Percentiles rank a stretch among this genome's conserved stretches.
Conservation (phyloP, 1,140 invertebrate genomes). For the Ceratosolen fusciceps region DNA sequence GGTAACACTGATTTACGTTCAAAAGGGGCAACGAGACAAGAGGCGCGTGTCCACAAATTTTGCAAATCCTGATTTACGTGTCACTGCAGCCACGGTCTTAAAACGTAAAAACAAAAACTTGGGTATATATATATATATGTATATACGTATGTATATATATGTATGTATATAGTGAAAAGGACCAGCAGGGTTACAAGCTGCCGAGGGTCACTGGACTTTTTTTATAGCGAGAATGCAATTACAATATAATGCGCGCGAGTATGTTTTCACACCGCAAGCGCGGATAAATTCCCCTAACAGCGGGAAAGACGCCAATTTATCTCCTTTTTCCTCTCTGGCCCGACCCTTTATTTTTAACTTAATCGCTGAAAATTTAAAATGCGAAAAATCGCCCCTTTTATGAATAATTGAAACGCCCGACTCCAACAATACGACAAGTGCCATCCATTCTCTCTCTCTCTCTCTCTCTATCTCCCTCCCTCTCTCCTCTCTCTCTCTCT, state of each 20-base stretch:
- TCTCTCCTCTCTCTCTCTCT: no score
- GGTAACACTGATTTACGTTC: constrained; percentile 40
- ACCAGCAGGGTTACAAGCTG: not conserved
- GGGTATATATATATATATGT: no score
- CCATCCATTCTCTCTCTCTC: no score
- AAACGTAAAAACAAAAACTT: constrained; percentile 7
- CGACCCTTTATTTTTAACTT: not conserved
- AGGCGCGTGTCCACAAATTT: constrained; percentile 40
- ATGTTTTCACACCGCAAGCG: not conserved
- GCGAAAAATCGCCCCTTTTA: not conserved
- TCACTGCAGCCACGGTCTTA: constrained; percentile 18
- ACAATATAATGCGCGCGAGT: constrained; percentile 32
- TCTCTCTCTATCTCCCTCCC: no score
- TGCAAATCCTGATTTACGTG: constrained; percentile 47
- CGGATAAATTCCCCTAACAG: constrained; percentile 20
- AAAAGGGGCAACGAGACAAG: constrained; percentile 20
- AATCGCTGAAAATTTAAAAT: constrained; percentile 6
- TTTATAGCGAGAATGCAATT: constrained; percentile 23
- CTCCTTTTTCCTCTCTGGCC: not conserved
- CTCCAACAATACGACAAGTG: no score
- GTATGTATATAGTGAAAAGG: constrained; percentile 2
- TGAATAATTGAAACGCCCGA: not conserved
- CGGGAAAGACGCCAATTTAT: constrained; percentile 35
- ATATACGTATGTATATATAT: no score
- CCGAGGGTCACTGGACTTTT: not conserved